Evolutionary conservation across 2,888 invertebrate species (phyloP), one percentile per base, ranked within the genome.

Genomic region (Hirtodrosophila cameraria): DNA sequence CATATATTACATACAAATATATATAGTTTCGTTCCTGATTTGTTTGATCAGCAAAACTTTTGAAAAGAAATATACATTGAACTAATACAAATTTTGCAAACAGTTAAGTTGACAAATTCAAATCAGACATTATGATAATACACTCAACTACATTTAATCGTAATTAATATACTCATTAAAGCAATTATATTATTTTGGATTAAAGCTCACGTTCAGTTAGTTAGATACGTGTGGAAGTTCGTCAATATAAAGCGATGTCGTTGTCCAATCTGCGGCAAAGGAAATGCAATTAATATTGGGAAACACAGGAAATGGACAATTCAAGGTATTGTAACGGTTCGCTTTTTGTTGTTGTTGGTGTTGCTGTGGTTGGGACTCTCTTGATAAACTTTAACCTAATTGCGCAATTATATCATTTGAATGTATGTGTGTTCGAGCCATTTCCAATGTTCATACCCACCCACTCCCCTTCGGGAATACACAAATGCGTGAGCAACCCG

Each of bases 381-480:
- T 6, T 18, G 62, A 60, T 57, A 57, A 46, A 62, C 27, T 76
- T 52, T 41, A 25, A 15, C 27, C 54, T 75, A 80, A 77, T 77
- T 77, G 73, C 45, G 54, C 70, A 80, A 75, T 75, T 78, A 77
- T 72, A 63, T 62, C 27, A 66, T 68, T 55, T 48, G 57, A 64
- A 68, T 68, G 63, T 60, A 41, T 67, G 54, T 68, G 63, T 60
- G 43, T 67, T 50, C 41, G 25, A 55, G 45, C 13, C 33, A 39
- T 46, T 35, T 16, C 8, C 54, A 49, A 36, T 39, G 13, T 31
- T 27, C 15, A 43, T 16, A 33, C 13, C 43, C 31, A 15, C 7
- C 5, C 13, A 48, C 31, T 13, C 7, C 5, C 25, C 45, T 49
- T 15, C 23, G 9, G 13, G 68, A 46, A 63, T 33, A 68, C 53